These are phyloP conservation scores for Pteruthius melanotis DNA, from an alignment of 2,113 vertebrate genomes.

Conservation along the genomic window DNA sequence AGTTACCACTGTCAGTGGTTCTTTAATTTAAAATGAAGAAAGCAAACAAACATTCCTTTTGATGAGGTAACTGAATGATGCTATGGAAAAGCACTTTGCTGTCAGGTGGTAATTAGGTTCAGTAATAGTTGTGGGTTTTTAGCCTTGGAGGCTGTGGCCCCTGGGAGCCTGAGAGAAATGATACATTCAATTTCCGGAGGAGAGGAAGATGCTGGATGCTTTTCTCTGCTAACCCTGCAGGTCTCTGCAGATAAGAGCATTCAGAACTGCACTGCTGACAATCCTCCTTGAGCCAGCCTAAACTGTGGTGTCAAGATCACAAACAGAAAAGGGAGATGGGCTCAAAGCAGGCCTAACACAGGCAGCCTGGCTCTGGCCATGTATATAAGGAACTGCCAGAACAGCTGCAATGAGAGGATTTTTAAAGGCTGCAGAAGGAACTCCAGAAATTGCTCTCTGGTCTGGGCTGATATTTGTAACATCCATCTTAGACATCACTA, in stretches of 20 bases:
- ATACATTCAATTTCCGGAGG: conserved; percentile 54
- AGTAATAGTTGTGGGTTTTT: conserved; percentile 52
- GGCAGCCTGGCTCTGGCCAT: neutral
- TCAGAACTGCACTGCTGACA: conserved; percentile 25
- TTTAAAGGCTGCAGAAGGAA: conserved; percentile 1
- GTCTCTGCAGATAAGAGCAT: conserved; percentile 51
- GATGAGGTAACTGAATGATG: conserved; percentile 53
- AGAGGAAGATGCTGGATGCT: conserved; percentile 50
- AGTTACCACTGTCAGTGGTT: conserved; percentile 36
- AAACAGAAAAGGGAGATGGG: neutral
- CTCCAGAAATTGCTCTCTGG: neutral
- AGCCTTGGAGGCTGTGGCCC: conserved; percentile 52
- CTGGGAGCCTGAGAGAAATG: conserved; percentile 47
- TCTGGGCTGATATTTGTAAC: neutral
- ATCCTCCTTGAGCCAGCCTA: conserved; percentile 37
- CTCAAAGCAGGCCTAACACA: neutral
- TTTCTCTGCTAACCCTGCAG: conserved; percentile 52
- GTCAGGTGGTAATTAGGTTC: conserved; percentile 67
- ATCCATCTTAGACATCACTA: neutral
- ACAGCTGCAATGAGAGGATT: neutral
- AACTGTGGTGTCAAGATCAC: conserved; percentile 37
- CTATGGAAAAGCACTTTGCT: conserved; percentile 36
- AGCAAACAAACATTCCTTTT: conserved; percentile 57
- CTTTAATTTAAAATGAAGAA: conserved; percentile 54
- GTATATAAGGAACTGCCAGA: neutral